Evolutionary conservation across 2,797 vertebrate species (phyloP), one percentile per base, ranked within the genome.

Genomic region (Protonibea diacanthus): DNA sequence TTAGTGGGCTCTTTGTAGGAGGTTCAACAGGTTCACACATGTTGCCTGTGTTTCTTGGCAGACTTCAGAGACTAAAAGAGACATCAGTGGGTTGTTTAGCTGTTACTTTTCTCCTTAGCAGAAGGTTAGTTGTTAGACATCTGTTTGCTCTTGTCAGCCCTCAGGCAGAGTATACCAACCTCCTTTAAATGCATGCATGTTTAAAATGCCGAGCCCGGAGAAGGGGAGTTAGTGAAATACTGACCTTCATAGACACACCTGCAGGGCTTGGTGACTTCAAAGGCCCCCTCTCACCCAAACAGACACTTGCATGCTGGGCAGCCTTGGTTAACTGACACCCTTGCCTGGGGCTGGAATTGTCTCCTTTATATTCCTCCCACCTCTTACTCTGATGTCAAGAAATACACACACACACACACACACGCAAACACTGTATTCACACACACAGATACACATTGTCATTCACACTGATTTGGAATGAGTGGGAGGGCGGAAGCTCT

Each of bases 131-230:
- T 93, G 93, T 94, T 93, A 91, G 92, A 95, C 95, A 95, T 95
- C 95, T 95, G 95, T 95, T 96, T 93, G 93, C 91, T 94, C 92
- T 93, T 85, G 92, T 96, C 94, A 91, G 87, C 80, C 94, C 91
- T 66, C 83, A 40, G 90, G 91, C 92, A n/a, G 44, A 80, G 82
- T 18, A 10, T 85, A 72, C 81, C 90, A 83, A 65, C 88, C 80
- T 86, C 68, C 82, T 71, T 86, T 90, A 86, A 94, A 92, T 80
- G 85, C 65, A 88, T 90, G 93, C 93, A 92, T 94, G 90, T 94
- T 94, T 95, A 91, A 94, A 87, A 95, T 94, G 89, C 92, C 85
- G 82, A 82, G 86, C 78, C 88, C 63, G 84, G 48, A 86, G 86
- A 83, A 80, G 78, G 76, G 82, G 85, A 88, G 88, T 80, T 67